Base-by-base conservation (phyloP, 2,888 invertebrate species). In the Morinoia aosen region DNA sequence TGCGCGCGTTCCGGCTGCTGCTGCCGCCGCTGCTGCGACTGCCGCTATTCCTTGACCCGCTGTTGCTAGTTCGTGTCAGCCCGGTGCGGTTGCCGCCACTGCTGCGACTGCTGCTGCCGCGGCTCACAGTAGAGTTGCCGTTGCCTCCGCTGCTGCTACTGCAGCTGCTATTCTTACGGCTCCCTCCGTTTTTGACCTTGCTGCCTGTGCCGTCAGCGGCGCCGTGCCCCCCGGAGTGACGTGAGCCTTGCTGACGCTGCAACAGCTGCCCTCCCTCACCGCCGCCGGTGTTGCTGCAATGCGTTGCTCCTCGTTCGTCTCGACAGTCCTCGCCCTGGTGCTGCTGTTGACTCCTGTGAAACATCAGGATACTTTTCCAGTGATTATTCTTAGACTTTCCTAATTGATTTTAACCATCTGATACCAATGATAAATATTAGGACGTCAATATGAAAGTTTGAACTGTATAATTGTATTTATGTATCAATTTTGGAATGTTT, bases 11-110 rank as follows among this genome's bases (percentile, higher is more conserved):
- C 56, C 88, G 16, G 40, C 61, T 95, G 76, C 91, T 95, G 56
- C 95, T 90, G 16, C 95, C 95, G 40, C 95, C 95, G 39, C 95
- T 95, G 58, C 96, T 96, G n/a, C 58, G 76, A 12, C 95, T 95
- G 93, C 91, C 95, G 58, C 91, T 64, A 56, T n/a, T 48, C 19
- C 58, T 95, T n/a, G 91, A n/a, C 16, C 95, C 91, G 40, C 58
- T 57, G 39, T 58, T 93, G 39, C 33, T 40, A 25, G 91, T 25
- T 39, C 90, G 88, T 58, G 25, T 93, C 25, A 93, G 56, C 39
- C 93, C 93, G 25, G 33, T 93, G 33, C 93, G 93, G 90, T 91
- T 90, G 7, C 93, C 93, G 19, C 95, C 94, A 4, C 95, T 95
- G 57, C 88, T 88, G 56, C 76, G 57, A 57, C 88, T 56, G 93